Evolutionary conservation across 2,888 invertebrate genomes (phyloP).

Genomic region (Metellina segmentata): DNA sequence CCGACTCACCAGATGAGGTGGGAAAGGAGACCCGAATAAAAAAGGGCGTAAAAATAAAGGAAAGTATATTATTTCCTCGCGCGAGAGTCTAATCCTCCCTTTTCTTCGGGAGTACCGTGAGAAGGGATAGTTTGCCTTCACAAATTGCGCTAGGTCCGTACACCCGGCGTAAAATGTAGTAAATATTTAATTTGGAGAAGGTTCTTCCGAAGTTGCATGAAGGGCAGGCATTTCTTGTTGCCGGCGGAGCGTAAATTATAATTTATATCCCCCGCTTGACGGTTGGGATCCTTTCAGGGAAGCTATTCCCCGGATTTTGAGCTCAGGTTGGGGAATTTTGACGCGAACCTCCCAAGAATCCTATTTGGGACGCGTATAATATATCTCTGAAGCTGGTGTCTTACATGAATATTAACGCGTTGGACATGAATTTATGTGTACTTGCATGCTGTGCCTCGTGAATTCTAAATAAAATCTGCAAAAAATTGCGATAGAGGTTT

Average conservation of each 20-base stretch:
- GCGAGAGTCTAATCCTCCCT: background rate
- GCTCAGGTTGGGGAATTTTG: too few species aligned
- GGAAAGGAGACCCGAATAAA: background rate
- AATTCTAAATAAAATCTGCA: too few species aligned
- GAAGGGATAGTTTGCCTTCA: conserved; percentile 8
- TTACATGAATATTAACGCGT: too few species aligned
- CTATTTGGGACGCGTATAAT: too few species aligned
- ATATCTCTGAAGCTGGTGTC: too few species aligned
- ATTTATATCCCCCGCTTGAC: conserved; percentile 31
- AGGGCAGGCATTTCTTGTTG: background rate
- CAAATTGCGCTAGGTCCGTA: conserved; percentile 14
- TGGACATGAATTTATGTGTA: too few species aligned
- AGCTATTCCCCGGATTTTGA: too few species aligned
- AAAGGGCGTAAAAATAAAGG: conserved; percentile 6
- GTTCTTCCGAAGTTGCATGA: background rate
- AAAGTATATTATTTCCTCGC: background rate
- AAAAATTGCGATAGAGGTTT: too few species aligned
- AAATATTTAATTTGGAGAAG: conserved; percentile 60
- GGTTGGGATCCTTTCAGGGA: background rate
- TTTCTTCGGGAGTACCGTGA: background rate
- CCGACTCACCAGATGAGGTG: conserved; percentile 15
- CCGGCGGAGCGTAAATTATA: conserved; percentile 24
- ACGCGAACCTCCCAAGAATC: too few species aligned
- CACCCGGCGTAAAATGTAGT: conserved; percentile 15
- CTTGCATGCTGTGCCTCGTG: too few species aligned